Evolutionary conservation across 2,888 invertebrate species (phyloP).

Genomic region (Eledona agricola): DNA sequence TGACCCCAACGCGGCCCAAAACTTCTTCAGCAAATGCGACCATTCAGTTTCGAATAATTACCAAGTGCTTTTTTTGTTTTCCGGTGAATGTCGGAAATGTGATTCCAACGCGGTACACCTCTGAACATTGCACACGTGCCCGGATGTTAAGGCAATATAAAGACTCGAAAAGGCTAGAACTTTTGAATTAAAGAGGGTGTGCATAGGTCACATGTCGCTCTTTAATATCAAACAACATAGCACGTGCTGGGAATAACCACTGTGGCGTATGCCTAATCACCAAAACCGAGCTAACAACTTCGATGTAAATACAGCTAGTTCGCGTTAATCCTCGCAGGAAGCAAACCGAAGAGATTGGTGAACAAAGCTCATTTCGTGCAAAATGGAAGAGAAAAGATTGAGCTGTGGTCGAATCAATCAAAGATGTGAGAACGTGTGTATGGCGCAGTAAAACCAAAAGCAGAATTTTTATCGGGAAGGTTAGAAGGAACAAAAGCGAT

Average conservation of each 20-base stretch:
- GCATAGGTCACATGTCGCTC: constrained; percentile 36
- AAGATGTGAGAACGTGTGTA: no score
- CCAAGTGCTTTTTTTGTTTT: constrained; percentile 48
- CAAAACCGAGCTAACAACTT: constrained; percentile 19
- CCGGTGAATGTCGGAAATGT: constrained; percentile 51
- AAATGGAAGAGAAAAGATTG: no score
- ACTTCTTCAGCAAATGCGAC: background rate
- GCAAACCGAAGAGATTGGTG: no score
- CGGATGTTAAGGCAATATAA: constrained; percentile 52
- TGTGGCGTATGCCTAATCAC: constrained; percentile 13
- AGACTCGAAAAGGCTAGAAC: constrained; percentile 36
- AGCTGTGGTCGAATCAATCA: no score
- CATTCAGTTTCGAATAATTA: constrained; percentile 21
- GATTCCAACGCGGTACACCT: constrained; percentile 42
- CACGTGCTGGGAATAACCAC: constrained; percentile 29
- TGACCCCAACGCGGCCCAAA: no score
- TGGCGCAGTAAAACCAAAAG: no score
- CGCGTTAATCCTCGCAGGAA: no score
- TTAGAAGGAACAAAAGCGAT: no score
- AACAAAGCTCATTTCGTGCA: no score
- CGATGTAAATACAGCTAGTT: constrained; percentile 16
- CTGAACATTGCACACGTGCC: constrained; percentile 51
- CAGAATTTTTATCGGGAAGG: no score
- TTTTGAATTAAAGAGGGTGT: constrained; percentile 38
- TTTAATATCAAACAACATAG: constrained; percentile 33